These are phyloP conservation scores for Cathartes aura DNA, from an alignment of 2,113 vertebrate species.

Conservation along the genomic window DNA sequence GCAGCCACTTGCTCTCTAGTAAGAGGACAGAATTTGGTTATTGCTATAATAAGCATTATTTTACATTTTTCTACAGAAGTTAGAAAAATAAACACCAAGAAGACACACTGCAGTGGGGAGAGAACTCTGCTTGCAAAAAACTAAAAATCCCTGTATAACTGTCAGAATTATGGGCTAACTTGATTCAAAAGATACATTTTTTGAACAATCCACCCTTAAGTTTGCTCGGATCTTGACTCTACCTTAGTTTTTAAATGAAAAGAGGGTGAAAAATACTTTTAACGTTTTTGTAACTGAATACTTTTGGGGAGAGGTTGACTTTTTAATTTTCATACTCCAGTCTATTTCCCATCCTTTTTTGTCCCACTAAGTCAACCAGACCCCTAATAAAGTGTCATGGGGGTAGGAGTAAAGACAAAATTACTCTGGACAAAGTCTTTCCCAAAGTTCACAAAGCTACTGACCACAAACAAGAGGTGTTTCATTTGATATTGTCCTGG, in stretches of 20 bases:
- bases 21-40: neutral
- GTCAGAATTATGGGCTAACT: neutral
- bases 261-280: neutral
- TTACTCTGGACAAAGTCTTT: neutral
- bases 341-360: neutral
- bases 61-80: neutral
- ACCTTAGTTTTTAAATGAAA: neutral
- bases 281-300: neutral
- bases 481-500: neutral
- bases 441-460: neutral
- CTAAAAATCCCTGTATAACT: neutral
- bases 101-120: neutral
- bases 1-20: constrained; percentile 9
- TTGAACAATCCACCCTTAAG: neutral
- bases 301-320: neutral
- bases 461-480: neutral
- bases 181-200: neutral
- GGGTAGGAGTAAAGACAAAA: neutral
- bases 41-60: neutral
- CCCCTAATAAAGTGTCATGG: neutral
- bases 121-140: neutral
- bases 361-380: neutral
- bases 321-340: neutral
- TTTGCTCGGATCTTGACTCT: neutral
- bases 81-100: neutral